phyloP scores from a whole-genome alignment of 2,797 vertebrate genomes.

The Crocidura indochinensis region DNA sequence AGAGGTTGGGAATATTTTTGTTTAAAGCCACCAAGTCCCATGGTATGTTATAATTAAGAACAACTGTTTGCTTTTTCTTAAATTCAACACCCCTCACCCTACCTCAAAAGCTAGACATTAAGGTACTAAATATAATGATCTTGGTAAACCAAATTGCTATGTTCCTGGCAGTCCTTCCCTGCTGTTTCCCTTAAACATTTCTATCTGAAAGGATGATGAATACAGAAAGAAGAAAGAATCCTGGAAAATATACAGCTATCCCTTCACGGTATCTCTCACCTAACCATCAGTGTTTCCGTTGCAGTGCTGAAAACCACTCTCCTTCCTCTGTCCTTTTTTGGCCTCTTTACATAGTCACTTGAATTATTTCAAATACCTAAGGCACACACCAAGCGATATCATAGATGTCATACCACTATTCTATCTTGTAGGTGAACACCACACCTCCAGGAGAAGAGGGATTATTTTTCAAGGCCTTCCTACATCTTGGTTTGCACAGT shows the following conservation, averaged over 20 bases:
- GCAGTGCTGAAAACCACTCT: conserved; percentile 6
- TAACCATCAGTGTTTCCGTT: conserved; percentile 53
- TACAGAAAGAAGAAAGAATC: conserved; percentile 66
- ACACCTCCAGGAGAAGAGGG: background rate
- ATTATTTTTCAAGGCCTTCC: background rate
- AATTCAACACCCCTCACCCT: conserved; percentile 83
- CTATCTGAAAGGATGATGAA: conserved; percentile 81
- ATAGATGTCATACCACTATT: background rate
- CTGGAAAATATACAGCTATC: conserved; percentile 69
- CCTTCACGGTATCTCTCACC: conserved; percentile 60
- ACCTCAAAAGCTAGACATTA: conserved; percentile 87
- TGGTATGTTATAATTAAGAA: conserved; percentile 79
- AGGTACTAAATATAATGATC: conserved; percentile 89
- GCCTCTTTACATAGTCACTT: conserved; percentile 55
- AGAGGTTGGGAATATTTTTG: conserved; percentile 75
- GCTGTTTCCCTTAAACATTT: conserved; percentile 85
- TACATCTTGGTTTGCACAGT: background rate
- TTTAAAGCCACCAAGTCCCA: conserved; percentile 78
- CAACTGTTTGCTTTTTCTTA: conserved; percentile 88
- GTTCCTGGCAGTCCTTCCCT: conserved; percentile 85
- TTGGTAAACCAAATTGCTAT: conserved; percentile 89
- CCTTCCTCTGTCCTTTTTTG: conserved; percentile 36
- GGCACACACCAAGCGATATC: background rate
- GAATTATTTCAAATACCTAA: conserved; percentile 26
- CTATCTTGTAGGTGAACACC: background rate